phyloP scores from a whole-genome alignment of 2,113 vertebrate species.

The Vulpes ferrilata region DNA sequence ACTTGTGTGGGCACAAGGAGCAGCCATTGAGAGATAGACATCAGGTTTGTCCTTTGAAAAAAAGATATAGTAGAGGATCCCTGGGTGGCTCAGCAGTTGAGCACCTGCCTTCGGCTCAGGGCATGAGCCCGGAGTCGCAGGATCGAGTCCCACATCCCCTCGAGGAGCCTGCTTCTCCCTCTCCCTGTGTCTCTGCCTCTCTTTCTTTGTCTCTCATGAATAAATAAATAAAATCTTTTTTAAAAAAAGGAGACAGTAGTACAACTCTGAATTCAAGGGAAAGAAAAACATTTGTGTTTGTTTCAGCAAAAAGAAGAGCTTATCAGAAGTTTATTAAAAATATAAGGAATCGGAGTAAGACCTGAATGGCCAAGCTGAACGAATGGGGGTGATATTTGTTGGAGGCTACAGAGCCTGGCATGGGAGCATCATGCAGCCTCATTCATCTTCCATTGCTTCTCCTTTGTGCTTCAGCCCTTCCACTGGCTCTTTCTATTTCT shows the following conservation, averaged over 20 bases:
- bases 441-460: accelerated
- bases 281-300: neutral
- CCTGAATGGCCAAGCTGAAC: neutral
- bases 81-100: no score
- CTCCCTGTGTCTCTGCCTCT: no score
- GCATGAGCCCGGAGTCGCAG: no score
- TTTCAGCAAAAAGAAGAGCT: neutral
- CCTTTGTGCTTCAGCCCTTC: neutral
- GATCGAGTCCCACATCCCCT: no score
- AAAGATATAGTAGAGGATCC: no score
- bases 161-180: no score
- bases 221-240: no score
- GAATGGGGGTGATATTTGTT: no score
- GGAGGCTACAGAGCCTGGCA: neutral
- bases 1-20: neutral
- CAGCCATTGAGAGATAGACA: neutral
- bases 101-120: no score
- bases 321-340: neutral
- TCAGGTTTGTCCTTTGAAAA: neutral
- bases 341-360: neutral
- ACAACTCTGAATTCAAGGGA: neutral
- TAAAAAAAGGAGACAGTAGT: neutral
- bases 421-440: accelerated
- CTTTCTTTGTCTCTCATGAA: no score
- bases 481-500: neutral